Evolutionary conservation across 2,888 invertebrate genomes (phyloP).

Genomic region (Cerastis rubricosa): DNA sequence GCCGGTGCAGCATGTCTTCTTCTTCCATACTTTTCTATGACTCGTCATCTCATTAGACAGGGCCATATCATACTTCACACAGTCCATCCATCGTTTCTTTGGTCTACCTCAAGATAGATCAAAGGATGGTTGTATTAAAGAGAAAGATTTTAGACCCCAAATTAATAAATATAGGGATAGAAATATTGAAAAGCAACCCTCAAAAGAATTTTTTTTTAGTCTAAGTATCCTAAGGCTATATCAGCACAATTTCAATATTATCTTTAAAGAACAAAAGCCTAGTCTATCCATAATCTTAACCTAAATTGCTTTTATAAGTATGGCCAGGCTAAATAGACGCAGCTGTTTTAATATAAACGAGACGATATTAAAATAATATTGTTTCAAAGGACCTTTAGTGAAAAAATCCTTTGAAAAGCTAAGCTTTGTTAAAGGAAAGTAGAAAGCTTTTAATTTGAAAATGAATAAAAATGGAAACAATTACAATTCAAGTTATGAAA

Average conservation of each 20-base stretch:
- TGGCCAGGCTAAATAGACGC: background rate
- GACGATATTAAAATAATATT: slow-evolving; percentile 24
- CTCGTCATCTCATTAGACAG: no score
- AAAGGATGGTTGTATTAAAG: background rate
- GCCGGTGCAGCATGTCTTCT: no score
- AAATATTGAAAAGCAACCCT: background rate
- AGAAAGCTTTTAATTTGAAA: slow-evolving; percentile 1
- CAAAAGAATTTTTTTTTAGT: background rate
- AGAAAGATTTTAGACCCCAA: background rate
- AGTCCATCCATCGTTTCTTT: no score
- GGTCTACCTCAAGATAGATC: no score
- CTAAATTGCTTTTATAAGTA: slow-evolving; percentile 23
- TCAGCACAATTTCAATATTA: background rate
- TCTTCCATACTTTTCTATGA: no score
- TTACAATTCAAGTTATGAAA: background rate
- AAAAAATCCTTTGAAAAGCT: slow-evolving; percentile 13
- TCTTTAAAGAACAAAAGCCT: background rate
- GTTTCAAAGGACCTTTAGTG: slow-evolving; percentile 7
- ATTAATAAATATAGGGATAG: background rate
- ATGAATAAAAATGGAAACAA: slow-evolving; percentile 16
- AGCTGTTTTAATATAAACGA: slow-evolving; percentile 17
- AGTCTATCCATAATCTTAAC: background rate
- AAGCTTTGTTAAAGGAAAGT: slow-evolving; percentile 6
- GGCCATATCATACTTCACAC: no score
- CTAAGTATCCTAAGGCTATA: no score